Evolutionary conservation across 64 coral and sea anemone genomes (phyloP).

Genomic region (Pocillopora verrucosa): DNA sequence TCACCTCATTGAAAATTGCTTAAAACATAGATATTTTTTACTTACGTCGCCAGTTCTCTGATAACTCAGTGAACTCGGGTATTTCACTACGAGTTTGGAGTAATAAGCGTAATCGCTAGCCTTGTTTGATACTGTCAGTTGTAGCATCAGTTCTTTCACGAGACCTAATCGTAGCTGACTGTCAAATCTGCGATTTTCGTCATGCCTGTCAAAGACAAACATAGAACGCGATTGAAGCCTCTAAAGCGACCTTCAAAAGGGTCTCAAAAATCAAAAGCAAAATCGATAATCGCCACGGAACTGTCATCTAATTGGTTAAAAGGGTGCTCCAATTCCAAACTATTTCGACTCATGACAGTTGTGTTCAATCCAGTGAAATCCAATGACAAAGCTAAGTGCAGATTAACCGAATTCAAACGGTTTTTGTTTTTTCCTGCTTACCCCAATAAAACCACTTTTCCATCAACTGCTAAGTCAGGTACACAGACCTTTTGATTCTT

Average conservation of each 20-base stretch:
- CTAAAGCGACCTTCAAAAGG: too few relatives aligned
- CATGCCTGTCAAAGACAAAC: not conserved
- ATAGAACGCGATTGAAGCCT: not conserved
- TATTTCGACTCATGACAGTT: too few relatives aligned
- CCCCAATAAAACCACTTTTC: constrained; percentile 23
- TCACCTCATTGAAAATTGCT: too few relatives aligned
- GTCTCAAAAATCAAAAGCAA: too few relatives aligned
- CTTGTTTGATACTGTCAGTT: constrained; percentile 11
- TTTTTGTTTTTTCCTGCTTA: not conserved
- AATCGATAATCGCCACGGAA: too few relatives aligned
- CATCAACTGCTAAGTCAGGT: constrained; percentile 45
- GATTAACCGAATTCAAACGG: too few relatives aligned
- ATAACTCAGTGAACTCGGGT: not conserved
- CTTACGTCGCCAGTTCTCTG: constrained; percentile 9
- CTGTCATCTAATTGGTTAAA: too few relatives aligned
- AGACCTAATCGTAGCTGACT: not conserved
- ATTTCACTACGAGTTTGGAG: constrained; percentile 3
- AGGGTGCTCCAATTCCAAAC: too few relatives aligned
- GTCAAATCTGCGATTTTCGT: not conserved
- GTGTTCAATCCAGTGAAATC: too few relatives aligned
- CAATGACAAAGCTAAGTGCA: too few relatives aligned
- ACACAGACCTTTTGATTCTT: constrained; percentile 25
- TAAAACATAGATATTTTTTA: too few relatives aligned
- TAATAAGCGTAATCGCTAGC: constrained; percentile 12
- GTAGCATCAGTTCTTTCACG: not conserved